Evolutionary conservation across 2,113 vertebrate genomes (phyloP).

Genomic region (Dendropsophus ebraccatus): DNA sequence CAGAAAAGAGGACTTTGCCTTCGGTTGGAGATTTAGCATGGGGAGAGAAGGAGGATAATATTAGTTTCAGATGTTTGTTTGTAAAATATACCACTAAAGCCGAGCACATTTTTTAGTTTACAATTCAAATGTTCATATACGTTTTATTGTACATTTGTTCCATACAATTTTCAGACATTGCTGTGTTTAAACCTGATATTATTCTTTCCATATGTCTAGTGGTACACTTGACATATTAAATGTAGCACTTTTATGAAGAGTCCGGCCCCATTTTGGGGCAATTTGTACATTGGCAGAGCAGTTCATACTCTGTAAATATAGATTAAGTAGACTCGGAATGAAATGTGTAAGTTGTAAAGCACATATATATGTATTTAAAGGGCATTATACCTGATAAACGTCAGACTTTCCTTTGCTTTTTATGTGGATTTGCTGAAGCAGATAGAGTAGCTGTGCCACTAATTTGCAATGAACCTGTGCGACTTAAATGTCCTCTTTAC

Average conservation of each 20-base stretch:
- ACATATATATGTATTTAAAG: conserved; percentile 35
- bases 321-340: conserved; percentile 18
- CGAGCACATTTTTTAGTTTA: conserved; percentile 1
- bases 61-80: conserved; percentile 22
- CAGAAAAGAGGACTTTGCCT: not conserved
- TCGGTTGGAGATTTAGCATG: not conserved
- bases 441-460: no score
- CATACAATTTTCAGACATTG: conserved; percentile 31
- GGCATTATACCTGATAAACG: not conserved
- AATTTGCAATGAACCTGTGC: no score
- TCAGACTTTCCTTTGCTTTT: not conserved
- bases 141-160: conserved; percentile 42
- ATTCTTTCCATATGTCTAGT: conserved; percentile 43
- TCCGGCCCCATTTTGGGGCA: conserved; percentile 30
- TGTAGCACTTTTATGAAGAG: conserved; percentile 44
- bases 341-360: conserved; percentile 10
- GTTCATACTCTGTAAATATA: conserved; percentile 37
- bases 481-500: no score
- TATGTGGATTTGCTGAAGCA: not conserved
- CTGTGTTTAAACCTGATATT: conserved; percentile 14
- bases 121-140: not conserved
- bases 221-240: conserved; percentile 46
- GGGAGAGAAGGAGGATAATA: not conserved
- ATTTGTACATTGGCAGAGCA: conserved; percentile 31
- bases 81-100: not conserved